Evolutionary conservation across 2,113 vertebrate genomes (phyloP).

Genomic region (Argyrosomus japonicus): DNA sequence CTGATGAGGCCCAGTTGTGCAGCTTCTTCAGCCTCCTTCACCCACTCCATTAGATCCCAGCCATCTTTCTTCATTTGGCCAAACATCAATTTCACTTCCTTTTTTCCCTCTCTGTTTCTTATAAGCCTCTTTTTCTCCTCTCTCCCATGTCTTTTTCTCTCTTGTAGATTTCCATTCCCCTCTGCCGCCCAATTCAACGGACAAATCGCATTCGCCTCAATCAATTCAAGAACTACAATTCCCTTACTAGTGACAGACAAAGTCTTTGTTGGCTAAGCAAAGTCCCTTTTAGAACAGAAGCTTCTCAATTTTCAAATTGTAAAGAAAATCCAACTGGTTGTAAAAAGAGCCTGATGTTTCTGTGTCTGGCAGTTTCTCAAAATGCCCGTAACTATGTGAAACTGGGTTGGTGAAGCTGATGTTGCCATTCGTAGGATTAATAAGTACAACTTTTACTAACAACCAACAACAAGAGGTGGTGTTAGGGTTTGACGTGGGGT

Average conservation of each 20-base stretch:
- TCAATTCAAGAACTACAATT: conserved; percentile 61
- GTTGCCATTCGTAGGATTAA: conserved; percentile 24
- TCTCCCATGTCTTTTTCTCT: conserved; percentile 20
- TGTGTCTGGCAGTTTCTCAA: conserved; percentile 18
- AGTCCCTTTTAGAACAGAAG: conserved; percentile 58
- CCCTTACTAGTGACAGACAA: conserved; percentile 43
- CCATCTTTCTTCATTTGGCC: conserved; percentile 72
- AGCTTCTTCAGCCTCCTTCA: conserved; percentile 46
- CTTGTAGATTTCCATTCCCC: conserved; percentile 44
- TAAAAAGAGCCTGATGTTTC: conserved; percentile 16
- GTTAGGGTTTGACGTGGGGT: not conserved
- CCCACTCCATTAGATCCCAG: conserved; percentile 57
- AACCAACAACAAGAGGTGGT: not conserved
- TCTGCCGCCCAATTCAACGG: conserved; percentile 31
- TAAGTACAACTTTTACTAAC: conserved; percentile 7
- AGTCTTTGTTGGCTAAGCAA: conserved; percentile 50
- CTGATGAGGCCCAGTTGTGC: conserved; percentile 49
- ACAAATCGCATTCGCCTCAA: conserved; percentile 48
- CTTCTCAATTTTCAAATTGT: conserved; percentile 48
- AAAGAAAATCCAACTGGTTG: conserved; percentile 50
- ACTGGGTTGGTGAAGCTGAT: conserved; percentile 31
- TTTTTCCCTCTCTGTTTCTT: conserved; percentile 35
- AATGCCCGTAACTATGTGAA: conserved; percentile 43
- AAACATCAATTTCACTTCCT: conserved; percentile 68
- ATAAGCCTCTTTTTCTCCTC: conserved; percentile 49